phyloP scores from a whole-genome alignment of 2,797 vertebrate genomes.

The Lithobates sylvaticus region DNA sequence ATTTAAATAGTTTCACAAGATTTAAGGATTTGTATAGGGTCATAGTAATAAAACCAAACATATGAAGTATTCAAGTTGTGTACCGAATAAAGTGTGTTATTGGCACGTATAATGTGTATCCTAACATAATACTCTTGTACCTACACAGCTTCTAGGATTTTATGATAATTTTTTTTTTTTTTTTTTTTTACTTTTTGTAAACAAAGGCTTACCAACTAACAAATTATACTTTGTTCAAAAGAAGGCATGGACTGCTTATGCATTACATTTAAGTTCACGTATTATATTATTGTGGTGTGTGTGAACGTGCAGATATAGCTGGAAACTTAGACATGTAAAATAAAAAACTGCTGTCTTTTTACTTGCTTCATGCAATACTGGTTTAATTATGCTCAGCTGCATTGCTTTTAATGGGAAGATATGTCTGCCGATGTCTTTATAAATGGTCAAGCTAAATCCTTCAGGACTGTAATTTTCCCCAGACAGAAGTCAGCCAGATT shows the following conservation, averaged over 20 bases:
- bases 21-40: conserved; percentile 73
- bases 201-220: conserved; percentile 85
- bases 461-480: conserved; percentile 75
- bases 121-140: conserved; percentile 82
- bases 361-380: conserved; percentile 90
- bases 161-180: conserved; percentile 75
- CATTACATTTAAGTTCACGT: conserved; percentile 77
- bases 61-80: conserved; percentile 76
- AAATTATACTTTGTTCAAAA: conserved; percentile 79
- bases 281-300: conserved; percentile 72
- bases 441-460: conserved; percentile 76
- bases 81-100: conserved; percentile 81
- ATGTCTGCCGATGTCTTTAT: conserved; percentile 80
- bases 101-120: conserved; percentile 90
- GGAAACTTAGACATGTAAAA: conserved; percentile 80
- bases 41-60: conserved; percentile 79
- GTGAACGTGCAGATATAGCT: conserved; percentile 84
- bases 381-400: conserved; percentile 83
- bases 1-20: conserved; percentile 76
- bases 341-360: conserved; percentile 83
- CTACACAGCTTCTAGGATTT: conserved; percentile 83
- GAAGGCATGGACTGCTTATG: conserved; percentile 84
- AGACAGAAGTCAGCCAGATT: conserved; percentile 77
- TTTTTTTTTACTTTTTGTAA: conserved; percentile 82
- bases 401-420: conserved; percentile 82